Conservation (phyloP, 1,140 invertebrate genomes). For the Aphaenogaster ashmeadi region DNA sequence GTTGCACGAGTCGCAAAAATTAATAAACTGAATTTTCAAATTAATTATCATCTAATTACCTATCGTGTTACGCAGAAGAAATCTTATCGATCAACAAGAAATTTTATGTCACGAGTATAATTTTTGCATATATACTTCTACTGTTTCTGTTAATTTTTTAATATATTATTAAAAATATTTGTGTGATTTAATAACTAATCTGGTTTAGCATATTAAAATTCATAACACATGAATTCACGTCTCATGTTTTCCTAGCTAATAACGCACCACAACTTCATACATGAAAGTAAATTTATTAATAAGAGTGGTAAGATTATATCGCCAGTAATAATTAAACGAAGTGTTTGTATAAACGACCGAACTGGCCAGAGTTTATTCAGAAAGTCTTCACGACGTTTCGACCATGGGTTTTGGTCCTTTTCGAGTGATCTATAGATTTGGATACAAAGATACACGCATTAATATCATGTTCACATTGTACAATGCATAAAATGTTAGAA, state of each 20-base stretch:
- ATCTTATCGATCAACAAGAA: background rate
- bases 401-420: too few relatives aligned
- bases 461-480: too few relatives aligned
- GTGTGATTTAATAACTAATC: background rate
- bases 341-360: too few relatives aligned
- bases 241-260: background rate
- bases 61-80: background rate
- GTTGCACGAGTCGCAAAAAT: background rate
- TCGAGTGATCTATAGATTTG: too few relatives aligned
- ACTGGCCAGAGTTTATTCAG: too few relatives aligned
- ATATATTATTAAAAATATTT: background rate
- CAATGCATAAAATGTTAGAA: too few relatives aligned
- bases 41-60: background rate
- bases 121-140: background rate
- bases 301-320: too few relatives aligned
- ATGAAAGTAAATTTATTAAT: background rate
- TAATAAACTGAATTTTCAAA: background rate
- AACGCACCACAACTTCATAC: background rate
- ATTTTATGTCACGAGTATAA: too few relatives aligned
- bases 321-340: too few relatives aligned
- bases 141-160: background rate
- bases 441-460: too few relatives aligned
- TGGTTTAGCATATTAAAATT: background rate
- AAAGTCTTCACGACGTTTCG: too few relatives aligned
- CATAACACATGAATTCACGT: background rate